Percentiles rank a stretch among this genome's conserved stretches.
Conservation (phyloP, 1,140 invertebrate species). For the Drosophila nannoptera region DNA sequence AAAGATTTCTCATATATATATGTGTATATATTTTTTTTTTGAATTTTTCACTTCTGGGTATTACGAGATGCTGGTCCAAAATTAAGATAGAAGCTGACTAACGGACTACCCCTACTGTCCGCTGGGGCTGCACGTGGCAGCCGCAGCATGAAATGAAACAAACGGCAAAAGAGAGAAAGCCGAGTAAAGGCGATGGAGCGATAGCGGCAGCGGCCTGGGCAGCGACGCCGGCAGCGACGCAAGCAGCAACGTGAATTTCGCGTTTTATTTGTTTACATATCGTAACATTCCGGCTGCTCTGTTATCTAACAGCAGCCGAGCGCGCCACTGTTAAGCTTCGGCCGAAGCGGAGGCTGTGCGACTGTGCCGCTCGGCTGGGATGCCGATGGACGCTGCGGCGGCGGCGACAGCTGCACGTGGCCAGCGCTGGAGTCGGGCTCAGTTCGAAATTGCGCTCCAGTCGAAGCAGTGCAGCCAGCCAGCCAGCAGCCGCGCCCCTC, state of each 20-base stretch:
- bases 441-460: constrained; percentile 21
- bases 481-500: constrained; percentile 15
- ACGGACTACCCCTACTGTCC: not conserved
- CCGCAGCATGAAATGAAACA: constrained; percentile 27
- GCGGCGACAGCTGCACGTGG: constrained; percentile 4
- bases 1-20: not conserved
- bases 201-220: not conserved
- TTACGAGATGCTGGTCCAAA: too few species aligned
- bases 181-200: not conserved
- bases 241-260: constrained; percentile 11
- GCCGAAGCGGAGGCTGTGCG: constrained; percentile 12
- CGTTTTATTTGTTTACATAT: constrained; percentile 62
- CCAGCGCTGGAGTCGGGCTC: not conserved
- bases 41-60: too few species aligned
- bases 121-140: constrained; percentile 32
- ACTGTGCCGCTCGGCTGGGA: constrained; percentile 8
- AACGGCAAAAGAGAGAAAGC: constrained; percentile 9
- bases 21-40: not conserved
- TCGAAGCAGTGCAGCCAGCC: constrained; percentile 41
- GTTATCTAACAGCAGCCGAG: constrained; percentile 40
- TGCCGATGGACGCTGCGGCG: constrained; percentile 13
- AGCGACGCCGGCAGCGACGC: not conserved
- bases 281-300: constrained; percentile 50
- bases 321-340: constrained; percentile 32
- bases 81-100: not conserved